Evolutionary conservation across 2,888 invertebrate species (phyloP), one percentile per base, ranked within the genome.

Genomic region (Sepiola atlantica): DNA sequence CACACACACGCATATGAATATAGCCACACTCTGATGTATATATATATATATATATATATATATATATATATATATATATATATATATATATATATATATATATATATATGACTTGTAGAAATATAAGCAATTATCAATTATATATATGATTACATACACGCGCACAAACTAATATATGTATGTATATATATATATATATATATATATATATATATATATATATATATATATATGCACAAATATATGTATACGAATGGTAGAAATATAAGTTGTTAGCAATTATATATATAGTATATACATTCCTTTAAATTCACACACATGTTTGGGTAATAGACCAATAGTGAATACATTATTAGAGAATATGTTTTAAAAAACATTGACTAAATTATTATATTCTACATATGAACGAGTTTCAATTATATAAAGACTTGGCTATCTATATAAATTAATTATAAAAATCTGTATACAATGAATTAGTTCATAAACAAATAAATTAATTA

Each of bases 21-120:
- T 10, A 77, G 4, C 2, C n/a, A 77, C 2, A 77, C n/a, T 2
- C n/a, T 28, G 4, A 6, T 77, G 8, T 77, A 77, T 77, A 77
- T 77, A 77, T 77, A n/a, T 77, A 77, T 77, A n/a, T 77, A 77
- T 77, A 77, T 77, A 77, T 77, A n/a, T 77, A 77, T 77, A 77
- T 77, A 77, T 77, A n/a, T 77, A 77, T 77, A n/a, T 77, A 77
- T 77, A 77, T 77, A 77, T 77, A n/a, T 77, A 77, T 77, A n/a
- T 77, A 77, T 77, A 77, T 77, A 77, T 77, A n/a, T 77, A 10
- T 77, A n/a, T 77, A n/a, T 77, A 77, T 77, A 77, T 77, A 77
- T 77, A 77, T 77, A 77, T 77, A 77, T 77, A 77, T 10, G 77
- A n/a, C 77, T n/a, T 77, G 77, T 24, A 28, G 77, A n/a, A 6